Evolutionary conservation across 2,113 vertebrate genomes (phyloP).

Genomic region (Phyllopteryx taeniolatus): DNA sequence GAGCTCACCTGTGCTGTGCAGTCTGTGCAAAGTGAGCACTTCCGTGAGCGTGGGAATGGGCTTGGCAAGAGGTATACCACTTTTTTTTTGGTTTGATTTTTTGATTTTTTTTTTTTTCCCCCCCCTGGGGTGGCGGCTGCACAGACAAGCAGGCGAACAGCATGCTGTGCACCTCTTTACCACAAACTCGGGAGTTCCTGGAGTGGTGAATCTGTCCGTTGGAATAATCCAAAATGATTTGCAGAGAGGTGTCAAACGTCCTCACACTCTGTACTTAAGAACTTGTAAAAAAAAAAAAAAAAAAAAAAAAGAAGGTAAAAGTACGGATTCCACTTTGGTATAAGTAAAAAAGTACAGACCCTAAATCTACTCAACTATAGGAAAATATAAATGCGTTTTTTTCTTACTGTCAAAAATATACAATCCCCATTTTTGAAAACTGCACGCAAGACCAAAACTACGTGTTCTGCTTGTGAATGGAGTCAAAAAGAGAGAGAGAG

Average conservation of each 20-base stretch:
- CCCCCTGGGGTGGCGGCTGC: neutral
- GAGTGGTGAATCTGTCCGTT: neutral
- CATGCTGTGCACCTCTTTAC: neutral
- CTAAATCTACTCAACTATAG: no score
- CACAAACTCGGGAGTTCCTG: neutral
- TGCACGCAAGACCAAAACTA: neutral
- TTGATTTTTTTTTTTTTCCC: neutral
- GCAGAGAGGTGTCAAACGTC: neutral
- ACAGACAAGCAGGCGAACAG: neutral
- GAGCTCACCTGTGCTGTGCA: conserved; percentile 73
- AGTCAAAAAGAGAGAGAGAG: neutral
- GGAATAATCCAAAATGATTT: neutral
- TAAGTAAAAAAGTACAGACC: neutral
- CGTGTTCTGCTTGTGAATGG: neutral
- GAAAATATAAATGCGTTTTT: no score
- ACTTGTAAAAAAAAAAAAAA: neutral
- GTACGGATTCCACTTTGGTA: neutral
- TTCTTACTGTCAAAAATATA: no score
- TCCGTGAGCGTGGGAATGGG: conserved; percentile 48
- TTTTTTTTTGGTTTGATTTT: neutral
- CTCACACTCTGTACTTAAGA: neutral
- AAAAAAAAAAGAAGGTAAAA: neutral
- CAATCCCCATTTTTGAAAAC: no score
- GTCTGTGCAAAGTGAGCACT: conserved; percentile 54
- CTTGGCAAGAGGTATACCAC: conserved; percentile 22